Conservation (phyloP, 2,888 invertebrate genomes). For the Chrysolina oricalcia region DNA sequence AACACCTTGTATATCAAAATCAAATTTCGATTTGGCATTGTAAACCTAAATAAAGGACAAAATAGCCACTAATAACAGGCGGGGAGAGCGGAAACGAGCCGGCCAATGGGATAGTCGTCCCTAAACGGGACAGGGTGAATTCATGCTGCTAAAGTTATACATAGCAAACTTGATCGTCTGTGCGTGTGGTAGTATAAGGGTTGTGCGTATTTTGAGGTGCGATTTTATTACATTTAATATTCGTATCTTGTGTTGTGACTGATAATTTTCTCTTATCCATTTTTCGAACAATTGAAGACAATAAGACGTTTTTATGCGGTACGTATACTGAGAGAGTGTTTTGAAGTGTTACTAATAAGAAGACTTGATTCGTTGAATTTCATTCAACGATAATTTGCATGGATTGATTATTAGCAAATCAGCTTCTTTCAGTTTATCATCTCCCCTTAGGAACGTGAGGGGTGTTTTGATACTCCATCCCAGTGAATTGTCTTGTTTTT, state of each 20-base stretch:
- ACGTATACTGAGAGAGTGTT: neutral
- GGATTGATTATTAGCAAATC: neutral
- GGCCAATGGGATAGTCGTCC: slow-evolving; percentile 67
- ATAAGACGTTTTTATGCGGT: neutral
- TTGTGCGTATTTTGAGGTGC: slow-evolving; percentile 49
- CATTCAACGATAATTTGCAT: neutral
- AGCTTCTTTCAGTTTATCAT: neutral
- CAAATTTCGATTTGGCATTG: slow-evolving; percentile 38
- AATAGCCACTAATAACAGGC: slow-evolving; percentile 52
- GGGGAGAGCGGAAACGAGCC: slow-evolving; percentile 60
- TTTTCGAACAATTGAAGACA: neutral
- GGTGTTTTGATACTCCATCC: no score
- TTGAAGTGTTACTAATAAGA: neutral
- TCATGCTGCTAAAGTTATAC: slow-evolving; percentile 61
- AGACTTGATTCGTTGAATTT: no score
- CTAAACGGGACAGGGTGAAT: slow-evolving; percentile 68
- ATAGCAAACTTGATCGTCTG: slow-evolving; percentile 59
- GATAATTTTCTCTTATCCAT: slow-evolving; percentile 35
- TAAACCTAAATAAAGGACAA: slow-evolving; percentile 39
- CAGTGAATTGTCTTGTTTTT: no score
- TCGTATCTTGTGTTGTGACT: slow-evolving; percentile 34
- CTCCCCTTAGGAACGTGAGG: no score
- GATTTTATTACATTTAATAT: slow-evolving; percentile 31
- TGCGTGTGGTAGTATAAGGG: slow-evolving; percentile 56
- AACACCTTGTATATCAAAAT: slow-evolving; percentile 11